phyloP scores from a whole-genome alignment of 1,140 invertebrate species.

The Mamestra configurata region DNA sequence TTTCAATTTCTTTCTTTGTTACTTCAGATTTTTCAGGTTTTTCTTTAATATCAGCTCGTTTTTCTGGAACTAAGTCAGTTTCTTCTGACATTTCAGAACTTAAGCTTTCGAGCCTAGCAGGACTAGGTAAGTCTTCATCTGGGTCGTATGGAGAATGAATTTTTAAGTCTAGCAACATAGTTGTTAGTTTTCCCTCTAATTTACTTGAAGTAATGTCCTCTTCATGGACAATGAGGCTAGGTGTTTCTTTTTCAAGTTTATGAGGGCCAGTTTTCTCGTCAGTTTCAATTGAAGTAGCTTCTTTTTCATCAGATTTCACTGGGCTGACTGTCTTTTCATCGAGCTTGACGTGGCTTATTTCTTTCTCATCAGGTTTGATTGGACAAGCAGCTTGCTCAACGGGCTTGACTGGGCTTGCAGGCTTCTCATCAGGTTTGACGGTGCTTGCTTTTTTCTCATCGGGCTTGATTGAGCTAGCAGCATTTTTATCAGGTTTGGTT shows the following conservation, averaged over 20 bases:
- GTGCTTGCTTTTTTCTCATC: background rate
- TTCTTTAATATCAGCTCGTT: background rate
- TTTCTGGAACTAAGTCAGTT: no score
- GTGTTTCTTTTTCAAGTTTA: no score
- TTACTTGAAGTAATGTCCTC: background rate
- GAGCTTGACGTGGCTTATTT: background rate
- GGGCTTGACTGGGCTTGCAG: background rate
- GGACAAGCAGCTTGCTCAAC: background rate
- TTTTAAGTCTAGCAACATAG: background rate
- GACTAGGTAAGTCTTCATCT: background rate
- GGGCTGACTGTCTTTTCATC: no score
- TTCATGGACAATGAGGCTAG: no score
- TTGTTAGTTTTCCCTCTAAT: no score
- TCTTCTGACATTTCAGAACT: background rate
- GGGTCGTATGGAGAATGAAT: background rate
- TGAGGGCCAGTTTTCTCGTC: no score
- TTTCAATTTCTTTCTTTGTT: slow-evolving; percentile 54
- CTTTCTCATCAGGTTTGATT: background rate
- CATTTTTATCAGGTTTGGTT: background rate
- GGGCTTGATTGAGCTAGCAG: background rate
- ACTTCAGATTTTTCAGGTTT: background rate
- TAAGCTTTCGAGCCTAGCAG: background rate
- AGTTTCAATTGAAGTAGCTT: no score
- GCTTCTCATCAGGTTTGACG: background rate
- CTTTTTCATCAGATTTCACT: no score